Conservation (phyloP, 2,797 vertebrate species). For the Smutsia gigantea region DNA sequence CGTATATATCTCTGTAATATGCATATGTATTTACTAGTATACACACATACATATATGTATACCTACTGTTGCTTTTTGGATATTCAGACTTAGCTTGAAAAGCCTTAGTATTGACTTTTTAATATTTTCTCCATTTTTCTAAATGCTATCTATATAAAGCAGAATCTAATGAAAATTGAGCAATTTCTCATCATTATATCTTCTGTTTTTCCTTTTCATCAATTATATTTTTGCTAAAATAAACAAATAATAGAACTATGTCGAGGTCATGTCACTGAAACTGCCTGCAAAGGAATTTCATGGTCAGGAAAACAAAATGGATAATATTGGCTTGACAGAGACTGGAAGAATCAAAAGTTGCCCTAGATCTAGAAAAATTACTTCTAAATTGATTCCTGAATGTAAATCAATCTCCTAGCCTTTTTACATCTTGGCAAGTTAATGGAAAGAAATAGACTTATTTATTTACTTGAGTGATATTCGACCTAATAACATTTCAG, state of each 20-base stretch:
- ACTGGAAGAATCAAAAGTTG: slow-evolving; percentile 69
- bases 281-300: slow-evolving; percentile 75
- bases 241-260: slow-evolving; percentile 68
- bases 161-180: slow-evolving; percentile 41
- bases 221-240: slow-evolving; percentile 63
- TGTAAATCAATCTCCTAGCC: slow-evolving; percentile 73
- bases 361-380: slow-evolving; percentile 73
- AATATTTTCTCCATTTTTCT: slow-evolving; percentile 52
- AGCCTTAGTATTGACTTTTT: background rate
- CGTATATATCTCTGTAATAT: background rate
- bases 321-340: slow-evolving; percentile 69
- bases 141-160: background rate
- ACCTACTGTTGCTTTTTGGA: background rate
- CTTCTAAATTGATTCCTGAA: slow-evolving; percentile 72
- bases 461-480: slow-evolving; percentile 78
- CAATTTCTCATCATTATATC: slow-evolving; percentile 61
- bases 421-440: slow-evolving; percentile 70
- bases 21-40: background rate
- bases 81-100: background rate
- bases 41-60: no score
- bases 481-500: slow-evolving; percentile 69
- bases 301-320: slow-evolving; percentile 73
- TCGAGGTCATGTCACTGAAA: slow-evolving; percentile 77
- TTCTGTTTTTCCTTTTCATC: slow-evolving; percentile 50
- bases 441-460: slow-evolving; percentile 69